Evolutionary conservation across 2,888 invertebrate species (phyloP).

Genomic region (Drosophila macrospina): DNA sequence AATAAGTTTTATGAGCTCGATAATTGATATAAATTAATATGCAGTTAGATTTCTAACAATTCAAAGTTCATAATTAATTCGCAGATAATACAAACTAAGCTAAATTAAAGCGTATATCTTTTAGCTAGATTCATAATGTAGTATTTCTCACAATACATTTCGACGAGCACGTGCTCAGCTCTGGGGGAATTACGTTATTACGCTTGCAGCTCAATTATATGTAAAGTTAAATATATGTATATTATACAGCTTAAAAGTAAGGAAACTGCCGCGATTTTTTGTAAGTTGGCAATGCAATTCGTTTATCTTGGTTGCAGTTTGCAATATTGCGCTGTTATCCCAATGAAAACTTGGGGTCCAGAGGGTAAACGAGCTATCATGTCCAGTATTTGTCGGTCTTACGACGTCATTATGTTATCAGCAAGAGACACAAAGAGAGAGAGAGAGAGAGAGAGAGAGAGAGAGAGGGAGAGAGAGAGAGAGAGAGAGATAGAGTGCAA

Average conservation of each 20-base stretch:
- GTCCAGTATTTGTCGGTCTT: slow-evolving; percentile 29
- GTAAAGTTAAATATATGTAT: slow-evolving; percentile 3
- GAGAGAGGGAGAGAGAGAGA: not conserved
- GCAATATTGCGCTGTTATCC: slow-evolving; percentile 9
- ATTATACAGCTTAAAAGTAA: not conserved
- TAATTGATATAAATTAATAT: not conserved
- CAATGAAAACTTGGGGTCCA: slow-evolving; percentile 41
- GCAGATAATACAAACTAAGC: too few species aligned
- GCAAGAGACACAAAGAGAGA: not conserved
- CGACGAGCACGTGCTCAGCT: not conserved
- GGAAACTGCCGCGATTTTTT: not conserved
- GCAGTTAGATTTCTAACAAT: too few species aligned
- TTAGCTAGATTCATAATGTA: too few species aligned
- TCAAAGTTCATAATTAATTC: too few species aligned
- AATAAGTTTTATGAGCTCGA: too few species aligned
- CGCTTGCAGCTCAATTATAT: slow-evolving; percentile 10
- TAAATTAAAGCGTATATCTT: too few species aligned
- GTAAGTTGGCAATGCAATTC: slow-evolving; percentile 4
- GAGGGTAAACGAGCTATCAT: slow-evolving; percentile 44
- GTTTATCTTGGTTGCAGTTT: slow-evolving; percentile 34
- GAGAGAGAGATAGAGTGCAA: too few species aligned
- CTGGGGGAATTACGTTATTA: not conserved
- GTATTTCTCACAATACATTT: not conserved
- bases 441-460: not conserved
- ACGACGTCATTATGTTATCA: slow-evolving; percentile 51